phyloP scores from a whole-genome alignment of 2,888 invertebrate genomes.

The Dendrolimus houi region DNA sequence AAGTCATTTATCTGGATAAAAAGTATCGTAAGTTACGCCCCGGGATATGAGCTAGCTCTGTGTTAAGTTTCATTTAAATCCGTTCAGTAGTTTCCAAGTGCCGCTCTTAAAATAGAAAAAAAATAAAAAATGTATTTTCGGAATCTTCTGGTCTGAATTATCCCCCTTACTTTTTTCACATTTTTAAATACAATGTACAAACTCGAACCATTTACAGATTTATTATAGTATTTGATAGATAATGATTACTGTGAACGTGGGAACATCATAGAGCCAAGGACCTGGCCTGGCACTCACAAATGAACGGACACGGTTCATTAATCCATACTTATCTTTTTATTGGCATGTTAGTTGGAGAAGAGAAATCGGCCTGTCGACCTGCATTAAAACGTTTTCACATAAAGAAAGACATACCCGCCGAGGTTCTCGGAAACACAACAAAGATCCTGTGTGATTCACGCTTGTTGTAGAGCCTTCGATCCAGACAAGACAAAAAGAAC shows the following conservation, averaged over 20 bases:
- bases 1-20: no score
- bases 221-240: neutral
- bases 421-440: slow-evolving; percentile 70
- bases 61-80: no score
- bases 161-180: no score
- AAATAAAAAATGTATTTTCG: no score
- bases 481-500: slow-evolving; percentile 39
- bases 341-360: slow-evolving; percentile 40
- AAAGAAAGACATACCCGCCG: slow-evolving; percentile 58
- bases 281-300: neutral
- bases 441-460: slow-evolving; percentile 72
- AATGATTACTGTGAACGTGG: slow-evolving; percentile 6
- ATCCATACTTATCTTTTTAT: slow-evolving; percentile 29
- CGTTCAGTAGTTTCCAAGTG: no score
- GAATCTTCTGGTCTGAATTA: no score
- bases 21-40: no score
- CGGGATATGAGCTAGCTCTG: no score
- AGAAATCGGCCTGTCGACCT: slow-evolving; percentile 64
- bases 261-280: slow-evolving; percentile 2
- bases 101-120: no score
- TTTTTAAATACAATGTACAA: no score
- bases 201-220: no score
- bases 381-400: slow-evolving; percentile 66
- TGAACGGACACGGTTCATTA: slow-evolving; percentile 30
- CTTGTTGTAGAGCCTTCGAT: slow-evolving; percentile 38